A percentile compares a stretch with the other conserved stretches of the same genome.
Evolutionary conservation across 2,113 vertebrate genomes (phyloP).

Genomic region (Nanorana parkeri): DNA sequence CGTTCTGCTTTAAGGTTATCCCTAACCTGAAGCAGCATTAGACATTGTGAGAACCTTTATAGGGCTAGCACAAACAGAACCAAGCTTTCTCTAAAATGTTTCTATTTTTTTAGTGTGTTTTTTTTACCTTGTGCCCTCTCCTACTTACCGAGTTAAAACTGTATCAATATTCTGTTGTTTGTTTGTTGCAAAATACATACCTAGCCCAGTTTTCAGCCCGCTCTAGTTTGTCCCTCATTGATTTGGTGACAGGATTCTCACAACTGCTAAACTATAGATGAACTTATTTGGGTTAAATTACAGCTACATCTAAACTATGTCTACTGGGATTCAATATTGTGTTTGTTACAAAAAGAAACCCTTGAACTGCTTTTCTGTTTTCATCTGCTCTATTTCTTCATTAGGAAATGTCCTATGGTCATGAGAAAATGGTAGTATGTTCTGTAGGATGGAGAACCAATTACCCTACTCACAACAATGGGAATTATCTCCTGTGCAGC

Average conservation of each 20-base stretch:
- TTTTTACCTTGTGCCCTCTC: too few relatives aligned
- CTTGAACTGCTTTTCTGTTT: slow-evolving; percentile 20
- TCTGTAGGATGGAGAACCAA: slow-evolving; percentile 27
- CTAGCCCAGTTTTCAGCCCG: too few relatives aligned
- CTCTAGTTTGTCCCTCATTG: not conserved
- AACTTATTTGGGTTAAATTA: not conserved
- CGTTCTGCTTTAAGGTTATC: too few relatives aligned
- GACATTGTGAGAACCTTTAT: too few relatives aligned
- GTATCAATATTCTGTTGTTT: too few relatives aligned
- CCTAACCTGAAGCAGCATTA: too few relatives aligned
- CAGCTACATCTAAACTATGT: not conserved
- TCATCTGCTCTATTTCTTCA: slow-evolving; percentile 16
- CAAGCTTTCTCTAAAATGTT: too few relatives aligned
- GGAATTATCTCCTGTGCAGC: slow-evolving; percentile 9
- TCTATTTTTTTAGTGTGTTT: too few relatives aligned
- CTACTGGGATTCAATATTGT: not conserved
- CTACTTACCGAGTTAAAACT: too few relatives aligned
- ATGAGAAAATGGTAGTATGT: not conserved
- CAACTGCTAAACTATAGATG: not conserved
- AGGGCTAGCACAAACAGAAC: too few relatives aligned
- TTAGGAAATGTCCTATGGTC: slow-evolving; percentile 40
- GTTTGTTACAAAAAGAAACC: too few relatives aligned
- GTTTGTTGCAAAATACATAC: too few relatives aligned
- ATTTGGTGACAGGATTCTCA: not conserved
- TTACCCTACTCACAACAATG: slow-evolving; percentile 17